phyloP scores from a whole-genome alignment of 1,140 invertebrate species.

The Hypothenemus hampei region DNA sequence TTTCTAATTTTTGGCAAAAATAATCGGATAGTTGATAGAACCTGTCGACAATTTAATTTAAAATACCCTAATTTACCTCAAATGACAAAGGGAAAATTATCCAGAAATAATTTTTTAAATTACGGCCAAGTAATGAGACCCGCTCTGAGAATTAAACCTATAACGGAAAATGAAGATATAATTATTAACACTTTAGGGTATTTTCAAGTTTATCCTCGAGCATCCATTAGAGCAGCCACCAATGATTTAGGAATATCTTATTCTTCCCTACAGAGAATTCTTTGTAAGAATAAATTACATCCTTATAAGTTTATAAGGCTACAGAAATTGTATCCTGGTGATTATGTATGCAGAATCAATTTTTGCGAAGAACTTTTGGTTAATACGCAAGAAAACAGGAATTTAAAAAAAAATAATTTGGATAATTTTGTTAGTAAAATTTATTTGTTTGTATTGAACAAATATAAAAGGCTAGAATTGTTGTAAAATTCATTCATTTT shows the following conservation, averaged over 20 bases:
- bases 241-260: constrained; percentile 4
- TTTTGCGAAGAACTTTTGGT: not conserved
- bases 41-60: no score
- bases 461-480: no score
- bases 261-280: constrained; percentile 3
- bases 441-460: no score
- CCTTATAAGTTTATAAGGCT: not conserved
- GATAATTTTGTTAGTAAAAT: no score
- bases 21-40: no score
- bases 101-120: no score
- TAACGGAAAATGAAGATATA: not conserved
- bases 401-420: not conserved
- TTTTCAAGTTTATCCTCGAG: constrained; percentile 1
- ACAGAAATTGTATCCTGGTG: not conserved
- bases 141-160: no score
- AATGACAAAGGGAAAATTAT: no score
- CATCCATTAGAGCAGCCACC: not conserved
- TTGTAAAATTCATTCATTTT: no score
- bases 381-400: not conserved
- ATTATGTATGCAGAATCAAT: not conserved
- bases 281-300: constrained; percentile 1
- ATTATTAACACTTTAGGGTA: not conserved
- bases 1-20: no score
- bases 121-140: no score
- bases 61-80: no score